Base-by-base conservation (phyloP, 2,797 vertebrate genomes). In the Sebastiscus albofasciatus region DNA sequence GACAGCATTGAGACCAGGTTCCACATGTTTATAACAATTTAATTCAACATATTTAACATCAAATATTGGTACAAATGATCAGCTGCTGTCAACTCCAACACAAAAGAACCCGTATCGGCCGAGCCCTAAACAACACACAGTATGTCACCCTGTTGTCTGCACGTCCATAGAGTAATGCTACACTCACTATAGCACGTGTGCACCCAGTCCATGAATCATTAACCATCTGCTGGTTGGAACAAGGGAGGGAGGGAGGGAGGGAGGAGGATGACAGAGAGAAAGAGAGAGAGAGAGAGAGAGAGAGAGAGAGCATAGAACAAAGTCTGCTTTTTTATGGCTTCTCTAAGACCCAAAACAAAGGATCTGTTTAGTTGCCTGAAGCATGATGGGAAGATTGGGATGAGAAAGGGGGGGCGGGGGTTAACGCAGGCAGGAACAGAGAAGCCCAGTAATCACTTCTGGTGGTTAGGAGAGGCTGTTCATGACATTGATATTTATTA, bases 181-280 rank as follows among this genome's bases (percentile, higher is more conserved):
- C 86, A 89, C 90, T 93, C 75, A 87, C 91, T 87, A 64, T 49
- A 92, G 84, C 91, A 91, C 83, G 86, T 92, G 90, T 82, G 62
- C 89, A 87, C 81, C 81, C 87, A 34, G 77, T 71, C 87, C 85
- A 94, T 94, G 91, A 95, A 95, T 95, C 93, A 96, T 94, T 94
- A 94, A 94, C 93, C 93, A 89, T 94, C 92, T 95, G 93, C 91
- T 92, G 88, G 87, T 83, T 49, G 88, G 78, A 82, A 34, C 3
- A 46, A 70, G 71, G 70, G 77, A 81, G 74, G 64, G 70, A 55
- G 74, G 64, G 70, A 55, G 34, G 39, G 60, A 24, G 52, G 13
- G 58, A 66, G 67, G 14, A 42, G 64, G 75, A 65, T 72, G 64
- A 73, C 31, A 72, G 46, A 74, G 49, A 58, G 68, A 42, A 29